Conservation (phyloP, 2,113 vertebrate species). For the Psilopogon haemacephalus region DNA sequence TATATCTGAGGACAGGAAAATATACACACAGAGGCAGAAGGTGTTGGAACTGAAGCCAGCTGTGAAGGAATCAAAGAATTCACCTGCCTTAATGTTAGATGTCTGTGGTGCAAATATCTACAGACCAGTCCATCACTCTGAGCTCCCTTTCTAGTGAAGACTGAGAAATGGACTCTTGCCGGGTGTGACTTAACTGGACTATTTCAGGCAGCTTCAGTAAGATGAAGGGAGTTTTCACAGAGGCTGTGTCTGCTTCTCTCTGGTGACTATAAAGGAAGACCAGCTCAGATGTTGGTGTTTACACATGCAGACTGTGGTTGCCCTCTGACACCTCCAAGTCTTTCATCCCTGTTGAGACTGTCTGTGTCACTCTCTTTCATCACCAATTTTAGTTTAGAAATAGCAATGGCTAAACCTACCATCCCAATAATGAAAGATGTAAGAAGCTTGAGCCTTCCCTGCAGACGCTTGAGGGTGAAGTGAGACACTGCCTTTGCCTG, state of each 20-base stretch:
- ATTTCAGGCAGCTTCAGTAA: neutral
- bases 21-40: neutral
- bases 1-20: slow-evolving; percentile 5
- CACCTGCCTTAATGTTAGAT: slow-evolving; percentile 1
- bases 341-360: neutral
- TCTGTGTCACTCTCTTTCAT: neutral
- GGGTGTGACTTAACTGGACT: neutral
- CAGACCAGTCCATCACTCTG: neutral
- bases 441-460: neutral
- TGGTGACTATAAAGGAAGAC: neutral
- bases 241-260: neutral
- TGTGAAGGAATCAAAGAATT: slow-evolving; percentile 32
- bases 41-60: neutral
- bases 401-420: neutral
- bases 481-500: neutral
- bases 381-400: neutral
- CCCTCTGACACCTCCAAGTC: neutral
- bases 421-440: neutral
- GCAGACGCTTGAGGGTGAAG: neutral
- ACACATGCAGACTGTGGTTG: neutral
- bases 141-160: neutral
- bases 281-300: neutral
- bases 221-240: neutral
- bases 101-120: neutral
- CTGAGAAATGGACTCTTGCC: neutral